Evolutionary conservation across 30 jellyfish, hydroid and myxozoan species (phyloP), one percentile per base, ranked within the genome.

Genomic region (Turritopsis rubra): DNA sequence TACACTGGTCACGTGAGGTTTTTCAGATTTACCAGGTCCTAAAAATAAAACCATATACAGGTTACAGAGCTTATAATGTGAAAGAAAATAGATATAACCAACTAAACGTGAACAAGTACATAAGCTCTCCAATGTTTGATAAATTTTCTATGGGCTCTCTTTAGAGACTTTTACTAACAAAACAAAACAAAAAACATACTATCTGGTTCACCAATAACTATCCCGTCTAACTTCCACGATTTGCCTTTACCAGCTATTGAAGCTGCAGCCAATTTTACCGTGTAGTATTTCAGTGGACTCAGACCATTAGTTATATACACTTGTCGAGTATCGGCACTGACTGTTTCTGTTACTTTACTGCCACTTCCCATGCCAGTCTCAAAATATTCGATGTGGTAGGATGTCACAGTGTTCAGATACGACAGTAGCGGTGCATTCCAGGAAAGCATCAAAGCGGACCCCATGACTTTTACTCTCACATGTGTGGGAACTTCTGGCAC

Each of bases 1-100:
- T 52, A 52, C 82, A 52, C 21, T 53, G 7, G 28, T 1, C 25
- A 52, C 41, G 1, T 22, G 41, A 1, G 87, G 87, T 53, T 18
- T 21, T 0, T 0, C 87, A 23, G 87, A 83, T 80, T 80, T 65
- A 65, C 87, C 87, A 19, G 87, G 87, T 21, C 21, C 87, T 80
- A 26, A 8, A 80, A 29, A 80, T 0, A 80, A 53, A 23, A 25
- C 25, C 65, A 76, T 76, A 3, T 16, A 0, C 31, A 22, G 18
- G 20, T 16, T 17, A 72, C 52, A 18, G 18, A 16, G n/a, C 17
- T 72, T 72, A 19, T 72, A 26, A 7, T 16, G 30, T 5, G 5
- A 68, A 22, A 26, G 5, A 68, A 68, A 26, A 1, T 26, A 22
- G 28, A n/a, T n/a, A n/a, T n/a, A n/a, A n/a, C n/a, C n/a, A n/a